phyloP scores from a whole-genome alignment of 2,113 vertebrate species.

The Cepphus grylle region DNA sequence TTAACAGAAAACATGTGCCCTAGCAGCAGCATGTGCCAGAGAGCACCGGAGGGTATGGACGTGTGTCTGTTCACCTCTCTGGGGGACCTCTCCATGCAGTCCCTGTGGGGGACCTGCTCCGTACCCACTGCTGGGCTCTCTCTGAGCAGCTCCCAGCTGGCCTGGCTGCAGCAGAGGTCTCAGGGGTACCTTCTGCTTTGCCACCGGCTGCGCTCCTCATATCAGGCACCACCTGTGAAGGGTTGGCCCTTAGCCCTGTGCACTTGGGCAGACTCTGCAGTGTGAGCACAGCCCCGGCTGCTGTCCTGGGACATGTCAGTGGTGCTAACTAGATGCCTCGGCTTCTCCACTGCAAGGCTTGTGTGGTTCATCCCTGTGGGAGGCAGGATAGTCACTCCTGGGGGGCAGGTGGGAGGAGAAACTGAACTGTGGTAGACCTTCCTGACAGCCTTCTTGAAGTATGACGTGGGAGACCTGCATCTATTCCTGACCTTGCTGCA shows the following conservation, averaged over 20 bases:
- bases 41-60: neutral
- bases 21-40: neutral
- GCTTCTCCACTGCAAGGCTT: neutral
- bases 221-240: neutral
- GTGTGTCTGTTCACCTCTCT: neutral
- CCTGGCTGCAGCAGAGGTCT: neutral
- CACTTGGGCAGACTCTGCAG: neutral
- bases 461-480: rapidly evolving
- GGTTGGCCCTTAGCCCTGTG: neutral
- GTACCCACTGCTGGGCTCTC: neutral
- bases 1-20: conserved; percentile 17
- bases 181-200: neutral
- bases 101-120: rapidly evolving
- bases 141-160: neutral
- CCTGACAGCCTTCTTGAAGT: neutral
- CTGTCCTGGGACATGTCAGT: neutral
- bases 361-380: neutral
- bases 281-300: rapidly evolving
- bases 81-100: neutral
- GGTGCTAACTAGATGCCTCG: neutral
- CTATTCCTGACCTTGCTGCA: neutral
- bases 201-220: neutral
- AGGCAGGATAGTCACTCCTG: neutral
- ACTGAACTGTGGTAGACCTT: neutral
- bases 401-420: neutral